Evolutionary conservation across 2,888 invertebrate genomes (phyloP), one percentile per base, ranked within the genome.

Genomic region (Oscheius sp.): DNA sequence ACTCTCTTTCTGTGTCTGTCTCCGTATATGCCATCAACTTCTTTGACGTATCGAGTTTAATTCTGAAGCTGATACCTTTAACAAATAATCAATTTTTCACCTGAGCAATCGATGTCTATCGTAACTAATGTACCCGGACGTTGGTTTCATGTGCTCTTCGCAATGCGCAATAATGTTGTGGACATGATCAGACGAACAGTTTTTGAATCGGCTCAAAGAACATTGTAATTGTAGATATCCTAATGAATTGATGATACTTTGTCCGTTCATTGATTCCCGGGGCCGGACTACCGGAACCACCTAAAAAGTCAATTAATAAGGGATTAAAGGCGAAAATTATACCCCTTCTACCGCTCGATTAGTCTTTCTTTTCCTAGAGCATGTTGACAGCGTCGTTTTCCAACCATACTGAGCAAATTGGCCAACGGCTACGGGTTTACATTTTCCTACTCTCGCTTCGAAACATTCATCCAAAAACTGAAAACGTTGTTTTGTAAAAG

Each of bases 41-140:
- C 62, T 76, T 81, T 0, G 83, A 78, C 10, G 81, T 83, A 73
- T 83, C 83, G 65, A 83, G 75, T 76, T 83, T 81, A 11, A 83
- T 81, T 74, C 83, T 83, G 75, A 42, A 78, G 71, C 35, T 32
- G 29, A 35, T 7, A 21, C 21, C 21, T 21, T 21, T 21, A 21
- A 21, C 21, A 21, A 21, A 21, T 21, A 21, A 21, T 21, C 21
- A 21, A 21, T 21, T 21, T 21, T 21, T 21, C 21, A 80, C 80
- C 80, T 79, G 32, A 81, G 74, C n/a, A 81, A 73, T 51, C 81
- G 53, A 75, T 81, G 81, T 5, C 79, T 57, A 70, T 81, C 81
- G 47, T 50, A 81, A 32, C 79, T 73, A 35, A 73, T 72, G 35
- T 76, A 81, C 11, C 81, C 81, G 7, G 77, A 66, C 50, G 59